Base-by-base conservation (phyloP, 2,113 vertebrate genomes). In the Neomonachus schauinslandi region DNA sequence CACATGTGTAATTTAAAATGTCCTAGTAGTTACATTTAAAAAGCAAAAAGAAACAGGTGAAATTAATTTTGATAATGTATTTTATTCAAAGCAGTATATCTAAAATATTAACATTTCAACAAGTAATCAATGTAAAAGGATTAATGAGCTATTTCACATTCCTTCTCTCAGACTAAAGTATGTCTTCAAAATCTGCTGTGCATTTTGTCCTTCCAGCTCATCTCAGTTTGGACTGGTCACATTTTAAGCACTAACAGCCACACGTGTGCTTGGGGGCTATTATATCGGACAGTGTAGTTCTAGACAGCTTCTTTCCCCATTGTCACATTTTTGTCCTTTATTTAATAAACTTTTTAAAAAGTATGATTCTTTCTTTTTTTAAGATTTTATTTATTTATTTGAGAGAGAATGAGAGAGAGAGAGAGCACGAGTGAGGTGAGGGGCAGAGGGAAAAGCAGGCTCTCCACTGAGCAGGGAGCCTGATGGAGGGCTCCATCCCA, bases 61-160 rank as follows among this genome's bases (percentile, higher is more conserved):
- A 67, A 88, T 85, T 67, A 49, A 76, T 94, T 89, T 85, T 81
- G 46, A 61, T 63, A 31, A 28, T 80, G n/a, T 89, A 83, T 90
- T 97, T 94, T 95, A 89, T 82, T 67, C 79, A 83, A 89, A 96
- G 61, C 46, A 95, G 67, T 55, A 21, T 22, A 22, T 81, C 7
- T 76, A 74, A 91, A 67, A 94, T 76, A 59, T 65, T 14, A 65
- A 31, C 33, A 77, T 85, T 79, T 94, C 93, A 92, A 19, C 42
- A 95, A 88, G n/a, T 46, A 55, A 49, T 80, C 33, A 11, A 74
- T 89, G 28, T 65, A 85, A 42, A 94, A 91, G 42, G 63, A 85
- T 89, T 87, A 89, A 90, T 67, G 80, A 84, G 49, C 42, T 55
- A 39, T 22, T 84, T 80, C 31, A 55, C 15, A 57, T 96, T 84